phyloP scores from a whole-genome alignment of 37 sponge, comb jelly and placozoan species.

The Spongia lamella region DNA sequence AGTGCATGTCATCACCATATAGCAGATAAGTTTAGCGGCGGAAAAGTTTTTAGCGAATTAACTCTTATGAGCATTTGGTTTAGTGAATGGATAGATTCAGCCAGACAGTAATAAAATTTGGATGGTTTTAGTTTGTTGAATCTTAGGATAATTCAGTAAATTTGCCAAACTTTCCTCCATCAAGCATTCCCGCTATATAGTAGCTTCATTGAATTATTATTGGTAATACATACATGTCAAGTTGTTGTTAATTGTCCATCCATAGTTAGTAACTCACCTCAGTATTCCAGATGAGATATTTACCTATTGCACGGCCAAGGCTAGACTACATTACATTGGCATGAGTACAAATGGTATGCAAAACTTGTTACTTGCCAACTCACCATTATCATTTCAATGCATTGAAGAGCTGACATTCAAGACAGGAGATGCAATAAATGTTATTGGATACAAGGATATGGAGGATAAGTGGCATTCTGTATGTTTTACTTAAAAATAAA shows the following conservation, averaged over 20 bases:
- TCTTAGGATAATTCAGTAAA: too few relatives aligned
- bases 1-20: too few relatives aligned
- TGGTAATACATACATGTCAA: too few relatives aligned
- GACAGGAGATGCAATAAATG: slow-evolving; percentile 49
- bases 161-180: too few relatives aligned
- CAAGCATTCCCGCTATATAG: background rate
- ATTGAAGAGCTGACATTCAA: slow-evolving; percentile 66
- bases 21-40: too few relatives aligned
- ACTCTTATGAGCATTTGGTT: background rate
- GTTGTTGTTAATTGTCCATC: too few relatives aligned
- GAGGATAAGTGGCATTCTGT: slow-evolving; percentile 70
- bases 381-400: too few relatives aligned
- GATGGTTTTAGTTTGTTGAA: too few relatives aligned
- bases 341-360: slow-evolving; percentile 63
- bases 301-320: slow-evolving; percentile 36
- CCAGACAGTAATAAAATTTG: too few relatives aligned
- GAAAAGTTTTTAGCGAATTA: background rate
- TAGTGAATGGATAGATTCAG: too few relatives aligned
- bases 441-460: slow-evolving; percentile 51
- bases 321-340: slow-evolving; percentile 55
- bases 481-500: slow-evolving; percentile 8
- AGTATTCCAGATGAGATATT: slow-evolving; percentile 77
- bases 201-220: too few relatives aligned
- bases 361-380: background rate
- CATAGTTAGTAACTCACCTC: slow-evolving; percentile 71